Evolutionary conservation across 64 coral and sea anemone species (phyloP).

Genomic region (Orbicella faveolata): DNA sequence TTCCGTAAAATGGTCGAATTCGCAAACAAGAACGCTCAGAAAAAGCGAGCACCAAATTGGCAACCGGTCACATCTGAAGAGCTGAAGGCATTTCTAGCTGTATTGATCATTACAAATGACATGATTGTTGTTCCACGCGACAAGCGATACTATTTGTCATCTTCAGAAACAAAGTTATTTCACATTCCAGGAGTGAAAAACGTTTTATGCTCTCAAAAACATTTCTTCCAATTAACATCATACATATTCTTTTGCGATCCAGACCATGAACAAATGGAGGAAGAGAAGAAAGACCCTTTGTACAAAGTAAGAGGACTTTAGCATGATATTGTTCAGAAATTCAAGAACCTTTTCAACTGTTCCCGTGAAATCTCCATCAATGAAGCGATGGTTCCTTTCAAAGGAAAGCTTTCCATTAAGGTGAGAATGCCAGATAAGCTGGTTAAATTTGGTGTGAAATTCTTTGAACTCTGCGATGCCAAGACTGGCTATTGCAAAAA

Average conservation of each 20-base stretch:
- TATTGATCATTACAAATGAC: constrained; percentile 53
- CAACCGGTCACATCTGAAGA: not conserved
- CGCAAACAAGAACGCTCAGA: too few relatives aligned
- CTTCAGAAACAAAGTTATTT: constrained; percentile 46
- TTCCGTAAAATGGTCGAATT: too few relatives aligned
- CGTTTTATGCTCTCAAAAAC: constrained; percentile 31
- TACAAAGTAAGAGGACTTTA: constrained; percentile 36
- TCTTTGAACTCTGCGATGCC: constrained; percentile 47
- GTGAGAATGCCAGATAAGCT: constrained; percentile 50
- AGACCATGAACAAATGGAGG: constrained; percentile 30
- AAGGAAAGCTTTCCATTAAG: constrained; percentile 29
- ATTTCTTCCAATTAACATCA: constrained; percentile 41
- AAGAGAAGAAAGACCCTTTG: constrained; percentile 39
- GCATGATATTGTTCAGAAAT: constrained; percentile 30
- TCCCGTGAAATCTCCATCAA: constrained; percentile 37
- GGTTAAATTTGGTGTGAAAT: constrained; percentile 48
- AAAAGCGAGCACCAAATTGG: too few relatives aligned
- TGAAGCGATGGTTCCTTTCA: constrained; percentile 57
- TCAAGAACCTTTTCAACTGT: constrained; percentile 19
- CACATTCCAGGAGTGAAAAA: constrained; percentile 44
- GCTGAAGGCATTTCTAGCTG: constrained; percentile 58
- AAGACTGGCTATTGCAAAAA: constrained; percentile 52
- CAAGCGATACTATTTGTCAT: constrained; percentile 36
- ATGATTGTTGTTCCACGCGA: constrained; percentile 47
- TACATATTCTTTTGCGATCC: constrained; percentile 59